phyloP scores from a whole-genome alignment of 2,888 invertebrate genomes.

The Cerastis rubricosa region DNA sequence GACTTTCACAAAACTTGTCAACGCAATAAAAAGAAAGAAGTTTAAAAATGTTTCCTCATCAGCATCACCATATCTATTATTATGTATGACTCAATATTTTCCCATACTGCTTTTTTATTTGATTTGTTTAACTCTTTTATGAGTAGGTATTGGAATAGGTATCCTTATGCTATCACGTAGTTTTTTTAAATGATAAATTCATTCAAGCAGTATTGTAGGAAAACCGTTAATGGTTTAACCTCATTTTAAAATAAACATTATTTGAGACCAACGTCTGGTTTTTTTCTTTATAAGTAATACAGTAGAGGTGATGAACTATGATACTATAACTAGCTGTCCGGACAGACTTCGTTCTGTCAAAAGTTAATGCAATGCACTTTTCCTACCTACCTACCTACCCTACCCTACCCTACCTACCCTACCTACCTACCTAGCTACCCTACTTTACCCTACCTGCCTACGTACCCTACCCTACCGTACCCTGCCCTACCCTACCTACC shows the following conservation, averaged over 20 bases:
- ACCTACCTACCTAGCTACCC: too few species aligned
- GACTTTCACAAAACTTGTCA: constrained; percentile 67
- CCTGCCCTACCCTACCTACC: too few species aligned
- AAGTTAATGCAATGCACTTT: too few species aligned
- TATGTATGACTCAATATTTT: constrained; percentile 67
- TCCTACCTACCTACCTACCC: too few species aligned
- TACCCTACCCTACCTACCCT: too few species aligned
- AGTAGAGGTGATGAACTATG: background rate
- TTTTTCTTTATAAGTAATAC: background rate
- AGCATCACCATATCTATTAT: constrained; percentile 64
- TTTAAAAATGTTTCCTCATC: constrained; percentile 58
- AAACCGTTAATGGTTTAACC: constrained; percentile 15
- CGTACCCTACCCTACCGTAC: too few species aligned
- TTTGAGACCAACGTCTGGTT: background rate
- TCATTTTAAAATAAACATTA: constrained; percentile 26
- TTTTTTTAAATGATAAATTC: background rate
- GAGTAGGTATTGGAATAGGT: constrained; percentile 30
- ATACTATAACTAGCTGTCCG: too few species aligned
- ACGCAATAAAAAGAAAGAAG: constrained; percentile 62
- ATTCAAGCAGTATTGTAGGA: background rate
- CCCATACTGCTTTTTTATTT: constrained; percentile 59
- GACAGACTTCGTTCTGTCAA: too few species aligned
- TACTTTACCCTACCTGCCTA: too few species aligned
- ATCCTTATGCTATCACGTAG: constrained; percentile 10
- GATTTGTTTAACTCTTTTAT: constrained; percentile 45